These are phyloP conservation scores for Ricordea florida DNA, from an alignment of 92 coral and sea anemone genomes.

Conservation along the genomic window DNA sequence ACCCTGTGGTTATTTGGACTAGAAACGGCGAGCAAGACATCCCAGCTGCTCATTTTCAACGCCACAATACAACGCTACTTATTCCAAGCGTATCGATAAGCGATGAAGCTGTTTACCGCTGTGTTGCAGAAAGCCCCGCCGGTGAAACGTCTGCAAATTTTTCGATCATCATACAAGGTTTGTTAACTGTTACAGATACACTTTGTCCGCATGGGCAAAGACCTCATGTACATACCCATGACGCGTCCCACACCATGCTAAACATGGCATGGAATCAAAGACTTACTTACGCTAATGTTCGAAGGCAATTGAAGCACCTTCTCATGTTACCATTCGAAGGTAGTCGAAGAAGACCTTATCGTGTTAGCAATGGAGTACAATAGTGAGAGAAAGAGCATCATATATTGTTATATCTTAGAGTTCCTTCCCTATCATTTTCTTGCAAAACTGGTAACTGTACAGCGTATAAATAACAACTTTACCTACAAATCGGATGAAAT, in stretches of 20 bases:
- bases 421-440: no score
- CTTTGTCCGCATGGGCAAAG: no score
- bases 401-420: no score
- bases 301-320: no score
- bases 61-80: conserved; percentile 4
- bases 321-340: no score
- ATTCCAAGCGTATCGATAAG: not conserved
- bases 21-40: conserved; percentile 20
- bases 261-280: not conserved
- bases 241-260: not conserved
- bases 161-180: not conserved
- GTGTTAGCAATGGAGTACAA: no score
- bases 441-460: no score
- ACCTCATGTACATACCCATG: no score
- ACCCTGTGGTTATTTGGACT: conserved; percentile 16
- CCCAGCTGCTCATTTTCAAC: not conserved
- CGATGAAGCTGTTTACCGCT: conserved; percentile 14
- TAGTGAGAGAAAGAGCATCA: no score
- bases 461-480: no score
- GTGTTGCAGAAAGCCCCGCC: not conserved
- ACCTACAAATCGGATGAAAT: no score
- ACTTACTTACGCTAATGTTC: not conserved
- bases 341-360: no score
- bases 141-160: conserved; percentile 2
- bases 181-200: not conserved